Evolutionary conservation across 2,888 invertebrate genomes (phyloP), one percentile per base, ranked within the genome.

Genomic region (Gymnocheta viridis): DNA sequence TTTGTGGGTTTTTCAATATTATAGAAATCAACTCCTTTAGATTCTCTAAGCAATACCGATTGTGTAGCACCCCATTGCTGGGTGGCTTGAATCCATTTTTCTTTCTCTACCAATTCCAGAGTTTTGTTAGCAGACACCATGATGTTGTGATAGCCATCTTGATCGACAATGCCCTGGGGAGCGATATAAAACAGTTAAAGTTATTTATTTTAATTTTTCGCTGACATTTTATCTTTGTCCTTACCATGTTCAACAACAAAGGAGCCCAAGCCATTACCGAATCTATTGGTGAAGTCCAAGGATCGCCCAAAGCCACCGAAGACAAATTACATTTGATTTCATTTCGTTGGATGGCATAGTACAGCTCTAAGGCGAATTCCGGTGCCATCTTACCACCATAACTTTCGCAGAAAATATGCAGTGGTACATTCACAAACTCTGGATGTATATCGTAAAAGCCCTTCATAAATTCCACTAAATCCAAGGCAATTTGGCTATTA

Each of bases 351-450:
- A 96, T 94, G n/a, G 95, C 95, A 94, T 96, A 88, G 74, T 91
- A 87, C 22, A 92, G 83, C 82, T 91, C 91, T 47, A 88, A 93
- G 90, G 95, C 96, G 90, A 98, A 97, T 88, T 96, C 96, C 0
- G 96, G 94, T 0, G 96, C 96, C 97, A 98, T 98, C 93, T 98
- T 98, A 1, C 98, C 98, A 19, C 98, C 98, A 91, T 98, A 98
- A 0, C 97, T 97, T 91, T 98, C 97, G 27, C 96, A 96, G 88
- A 96, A 96, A 82, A 98, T 96, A 89, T 97, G 98, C 41, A 97
- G 93, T 0, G 97, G 96, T 0, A 95, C 94, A 10, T 92, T 93
- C 90, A 94, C 93, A 89, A 97, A 97, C 88, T 95, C 94, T 0
- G 96, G 94, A 88, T 95, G 93, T 14, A 92, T 90, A 17, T 92